Conservation (phyloP, 1,140 invertebrate genomes). For the Meteorus sp. region DNA sequence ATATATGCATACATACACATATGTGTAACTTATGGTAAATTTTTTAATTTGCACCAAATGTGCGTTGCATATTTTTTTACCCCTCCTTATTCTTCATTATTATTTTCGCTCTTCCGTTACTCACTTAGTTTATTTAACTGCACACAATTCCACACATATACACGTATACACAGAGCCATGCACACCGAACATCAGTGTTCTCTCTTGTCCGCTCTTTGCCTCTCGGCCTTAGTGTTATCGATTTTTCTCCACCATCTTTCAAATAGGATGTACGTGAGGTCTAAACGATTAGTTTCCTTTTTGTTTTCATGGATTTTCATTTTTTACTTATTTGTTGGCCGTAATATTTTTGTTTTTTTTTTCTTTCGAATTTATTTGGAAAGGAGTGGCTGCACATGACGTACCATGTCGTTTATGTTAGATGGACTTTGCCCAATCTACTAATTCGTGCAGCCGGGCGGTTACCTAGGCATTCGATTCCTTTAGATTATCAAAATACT, state of each 20-base stretch:
- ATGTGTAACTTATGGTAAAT: neutral
- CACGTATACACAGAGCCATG: no score
- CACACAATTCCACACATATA: neutral
- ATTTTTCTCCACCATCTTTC: no score
- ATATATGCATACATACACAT: neutral
- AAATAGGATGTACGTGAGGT: no score
- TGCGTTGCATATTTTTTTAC: neutral
- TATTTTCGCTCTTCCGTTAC: no score
- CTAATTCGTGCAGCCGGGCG: constrained; percentile 28
- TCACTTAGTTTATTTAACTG: neutral
- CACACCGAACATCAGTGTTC: neutral
- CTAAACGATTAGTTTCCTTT: no score
- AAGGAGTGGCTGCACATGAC: constrained; percentile 17
- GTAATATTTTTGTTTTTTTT: neutral
- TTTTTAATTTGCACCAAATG: no score
- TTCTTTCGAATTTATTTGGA: neutral
- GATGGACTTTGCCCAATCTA: constrained; percentile 21
- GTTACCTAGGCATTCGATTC: constrained; percentile 61
- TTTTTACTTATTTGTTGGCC: no score
- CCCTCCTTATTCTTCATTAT: neutral
- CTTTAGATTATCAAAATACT: constrained; percentile 96
- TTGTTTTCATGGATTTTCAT: no score
- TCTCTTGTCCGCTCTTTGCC: neutral
- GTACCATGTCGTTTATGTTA: constrained; percentile 7
- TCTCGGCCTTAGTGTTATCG: no score